Base-by-base conservation (phyloP, 2,888 invertebrate species). In the Pheosia gnoma region DNA sequence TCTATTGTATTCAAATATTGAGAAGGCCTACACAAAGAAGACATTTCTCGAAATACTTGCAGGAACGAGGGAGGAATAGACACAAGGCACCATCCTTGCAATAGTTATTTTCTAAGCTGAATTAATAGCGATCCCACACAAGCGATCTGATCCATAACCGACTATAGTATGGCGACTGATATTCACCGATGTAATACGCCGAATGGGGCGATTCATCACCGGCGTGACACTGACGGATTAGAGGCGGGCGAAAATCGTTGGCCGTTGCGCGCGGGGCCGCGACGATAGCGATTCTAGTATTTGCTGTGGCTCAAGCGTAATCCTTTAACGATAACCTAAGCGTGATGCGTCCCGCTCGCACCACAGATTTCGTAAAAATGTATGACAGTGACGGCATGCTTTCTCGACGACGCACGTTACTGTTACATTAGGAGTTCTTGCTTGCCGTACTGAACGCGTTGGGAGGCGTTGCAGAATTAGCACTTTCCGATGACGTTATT, bases 161-260 rank as follows among this genome's bases (percentile, higher is more conserved):
- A 25, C 37, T 53, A 53, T 53, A 53, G 37, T 37, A 53, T 53
- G 9, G 41, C 56, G 36, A 38, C 57, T 5, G 25, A 45, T 51
- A 49, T 58, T 37, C 49, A 38, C 59, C 47, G 54, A 54, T 74
- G 74, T 71, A 74, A 76, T 76, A 71, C 71, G 59, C 60, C 70
- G 82, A 80, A 81, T 76, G 78, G 78, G 71, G 71, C 86, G 83
- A 90, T 90, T 82, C 87, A 89, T 90, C 90, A 90, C 79, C 74
- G 64, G 65, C 59, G 73, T 69, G 89, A 87, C 89, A 86, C 82
- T 89, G 90, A 90, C 86, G 79, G 87, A 90, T 89, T 83, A 77
- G 74, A 75, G 67, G 62, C 68, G 70, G 59, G 13, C 39, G 38
- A 55, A 74, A 73, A 67, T 75, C 65, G 68, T 70, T 64, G 61